These are phyloP conservation scores for Eubucco bourcierii DNA, from an alignment of 2,113 vertebrate genomes.

Conservation along the genomic window DNA sequence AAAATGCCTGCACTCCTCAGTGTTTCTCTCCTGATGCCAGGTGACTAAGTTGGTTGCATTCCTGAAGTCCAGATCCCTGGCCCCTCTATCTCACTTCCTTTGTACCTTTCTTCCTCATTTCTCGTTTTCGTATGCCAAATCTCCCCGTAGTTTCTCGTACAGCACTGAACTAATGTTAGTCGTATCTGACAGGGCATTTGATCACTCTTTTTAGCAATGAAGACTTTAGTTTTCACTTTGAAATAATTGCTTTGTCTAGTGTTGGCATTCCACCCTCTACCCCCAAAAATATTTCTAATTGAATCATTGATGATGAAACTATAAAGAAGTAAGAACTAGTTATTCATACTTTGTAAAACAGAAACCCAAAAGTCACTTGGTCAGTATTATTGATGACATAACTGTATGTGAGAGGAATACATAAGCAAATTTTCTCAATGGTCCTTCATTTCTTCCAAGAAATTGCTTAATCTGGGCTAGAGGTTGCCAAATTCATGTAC, in stretches of 20 bases:
- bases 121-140: not conserved
- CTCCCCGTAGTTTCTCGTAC: not conserved
- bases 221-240: not conserved
- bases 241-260: not conserved
- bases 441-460: not conserved
- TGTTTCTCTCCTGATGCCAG: not conserved
- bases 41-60: accelerated
- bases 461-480: not conserved
- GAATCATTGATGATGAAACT: not conserved
- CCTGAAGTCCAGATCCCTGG: accelerated
- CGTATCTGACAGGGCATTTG: not conserved
- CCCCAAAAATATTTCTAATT: not conserved
- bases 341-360: not conserved
- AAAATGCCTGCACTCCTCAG: not conserved
- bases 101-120: not conserved
- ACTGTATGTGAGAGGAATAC: not conserved
- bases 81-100: not conserved
- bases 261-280: not conserved
- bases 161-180: not conserved
- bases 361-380: not conserved
- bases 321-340: not conserved
- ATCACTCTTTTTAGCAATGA: not conserved
- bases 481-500: not conserved
- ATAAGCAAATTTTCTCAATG: not conserved
- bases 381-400: not conserved